Conservation (phyloP, 2,888 invertebrate species). For the Noctua janthe region DNA sequence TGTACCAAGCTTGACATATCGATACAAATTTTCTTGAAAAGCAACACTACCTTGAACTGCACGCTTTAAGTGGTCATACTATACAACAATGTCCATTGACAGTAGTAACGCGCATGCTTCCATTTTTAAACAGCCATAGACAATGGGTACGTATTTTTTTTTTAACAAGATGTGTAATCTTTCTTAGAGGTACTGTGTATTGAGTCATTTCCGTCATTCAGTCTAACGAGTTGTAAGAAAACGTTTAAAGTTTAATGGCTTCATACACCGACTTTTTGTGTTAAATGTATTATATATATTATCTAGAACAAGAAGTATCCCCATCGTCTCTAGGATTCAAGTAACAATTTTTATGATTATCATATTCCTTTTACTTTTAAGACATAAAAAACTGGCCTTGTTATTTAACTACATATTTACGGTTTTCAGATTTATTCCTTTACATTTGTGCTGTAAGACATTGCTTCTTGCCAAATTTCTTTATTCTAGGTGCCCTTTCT, state of each 20-base stretch:
- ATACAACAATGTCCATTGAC: conserved; percentile 48
- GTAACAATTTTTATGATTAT: not conserved
- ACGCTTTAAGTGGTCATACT: too few species aligned
- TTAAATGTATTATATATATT: not conserved
- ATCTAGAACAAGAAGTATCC: not conserved
- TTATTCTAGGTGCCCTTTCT: too few species aligned
- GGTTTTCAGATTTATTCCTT: too few species aligned
- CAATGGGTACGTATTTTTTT: conserved; percentile 50
- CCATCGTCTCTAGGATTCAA: not conserved
- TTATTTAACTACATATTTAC: too few species aligned
- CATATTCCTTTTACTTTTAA: not conserved
- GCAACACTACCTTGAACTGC: too few species aligned
- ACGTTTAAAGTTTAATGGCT: conserved; percentile 28
- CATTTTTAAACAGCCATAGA: conserved; percentile 50
- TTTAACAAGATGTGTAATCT: conserved; percentile 47
- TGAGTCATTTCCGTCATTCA: conserved; percentile 54
- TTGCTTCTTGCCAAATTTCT: too few species aligned
- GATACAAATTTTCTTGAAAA: too few species aligned
- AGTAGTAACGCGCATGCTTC: conserved; percentile 29
- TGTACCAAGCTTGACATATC: too few species aligned
- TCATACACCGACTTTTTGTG: not conserved
- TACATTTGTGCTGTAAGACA: too few species aligned
- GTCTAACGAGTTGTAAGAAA: conserved; percentile 32
- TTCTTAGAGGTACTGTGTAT: not conserved
- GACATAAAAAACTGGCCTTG: too few species aligned